Conservation (phyloP, 2,888 invertebrate genomes). For the Meganola albula region DNA sequence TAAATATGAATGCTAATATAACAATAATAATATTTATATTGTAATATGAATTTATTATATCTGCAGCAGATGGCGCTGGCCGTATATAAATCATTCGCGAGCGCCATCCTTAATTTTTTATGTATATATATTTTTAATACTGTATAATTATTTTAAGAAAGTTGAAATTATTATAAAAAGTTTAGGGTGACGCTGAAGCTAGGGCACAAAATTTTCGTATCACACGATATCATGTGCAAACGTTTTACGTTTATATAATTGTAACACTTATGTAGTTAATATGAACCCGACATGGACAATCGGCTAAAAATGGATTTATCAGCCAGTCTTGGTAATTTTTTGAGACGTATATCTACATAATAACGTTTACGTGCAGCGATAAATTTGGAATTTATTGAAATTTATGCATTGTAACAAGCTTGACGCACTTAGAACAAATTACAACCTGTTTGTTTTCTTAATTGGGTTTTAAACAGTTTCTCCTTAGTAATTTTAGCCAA, state of each 20-base stretch:
- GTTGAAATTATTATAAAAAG: constrained; percentile 24
- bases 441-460: too few species aligned
- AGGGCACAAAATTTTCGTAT: constrained; percentile 36
- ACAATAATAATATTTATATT: constrained; percentile 6
- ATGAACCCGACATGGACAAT: constrained; percentile 30
- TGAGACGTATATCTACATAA: too few species aligned
- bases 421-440: too few species aligned
- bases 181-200: constrained; percentile 65
- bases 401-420: too few species aligned
- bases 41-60: too few species aligned
- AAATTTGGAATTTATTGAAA: too few species aligned
- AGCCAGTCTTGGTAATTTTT: too few species aligned
- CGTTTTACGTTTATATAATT: constrained; percentile 33
- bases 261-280: constrained; percentile 33
- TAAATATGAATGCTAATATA: too few species aligned
- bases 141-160: too few species aligned
- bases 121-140: constrained; percentile 8
- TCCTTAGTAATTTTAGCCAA: too few species aligned
- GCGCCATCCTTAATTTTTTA: constrained; percentile 68
- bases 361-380: too few species aligned
- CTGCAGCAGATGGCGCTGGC: constrained; percentile 73
- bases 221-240: constrained; percentile 33
- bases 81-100: constrained; percentile 47
- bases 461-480: too few species aligned
- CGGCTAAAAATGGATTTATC: constrained; percentile 29